phyloP scores from a whole-genome alignment of 92 coral and sea anemone species.

The Nematostella vectensis region DNA sequence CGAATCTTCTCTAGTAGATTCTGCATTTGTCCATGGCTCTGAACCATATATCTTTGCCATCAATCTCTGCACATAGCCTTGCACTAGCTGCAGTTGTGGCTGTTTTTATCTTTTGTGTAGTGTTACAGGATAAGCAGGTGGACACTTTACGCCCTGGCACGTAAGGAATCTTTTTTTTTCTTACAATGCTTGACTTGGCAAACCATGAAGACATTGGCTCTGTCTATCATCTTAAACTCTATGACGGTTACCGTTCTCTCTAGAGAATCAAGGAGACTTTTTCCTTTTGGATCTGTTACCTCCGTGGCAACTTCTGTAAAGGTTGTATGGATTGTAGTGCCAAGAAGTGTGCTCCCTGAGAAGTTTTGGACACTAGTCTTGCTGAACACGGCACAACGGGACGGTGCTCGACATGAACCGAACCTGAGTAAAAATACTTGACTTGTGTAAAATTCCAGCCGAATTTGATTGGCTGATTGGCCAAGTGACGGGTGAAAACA shows the following conservation, averaged over 20 bases:
- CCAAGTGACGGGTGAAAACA: no score
- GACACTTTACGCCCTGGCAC: conserved; percentile 9
- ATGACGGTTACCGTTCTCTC: conserved; percentile 4
- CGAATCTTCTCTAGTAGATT: conserved; percentile 8
- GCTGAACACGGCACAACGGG: no score
- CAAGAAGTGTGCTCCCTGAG: conserved; percentile 19
- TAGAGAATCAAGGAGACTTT: conserved; percentile 1
- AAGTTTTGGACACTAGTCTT: conserved; percentile 26
- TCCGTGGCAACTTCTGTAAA: conserved; percentile 5
- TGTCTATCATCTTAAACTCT: conserved; percentile 19
- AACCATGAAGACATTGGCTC: conserved; percentile 14
- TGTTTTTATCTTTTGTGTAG: conserved; percentile 30
- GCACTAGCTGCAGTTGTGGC: conserved; percentile 32
- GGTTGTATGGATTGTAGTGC: conserved; percentile 12
- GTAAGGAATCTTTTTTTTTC: conserved; percentile 18
- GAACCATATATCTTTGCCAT: conserved; percentile 27
- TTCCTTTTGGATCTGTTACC: conserved; percentile 6
- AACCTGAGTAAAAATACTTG: no score
- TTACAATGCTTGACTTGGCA: conserved; percentile 15
- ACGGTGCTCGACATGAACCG: no score
- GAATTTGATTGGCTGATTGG: no score
- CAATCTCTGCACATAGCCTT: conserved; percentile 32
- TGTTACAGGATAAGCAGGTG: conserved; percentile 40
- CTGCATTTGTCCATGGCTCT: conserved; percentile 11
- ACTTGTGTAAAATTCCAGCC: no score